A percentile compares a stretch with the other conserved stretches of the same genome.
Conservation (phyloP, 2,113 vertebrate genomes). For the Ammodytes dubius region DNA sequence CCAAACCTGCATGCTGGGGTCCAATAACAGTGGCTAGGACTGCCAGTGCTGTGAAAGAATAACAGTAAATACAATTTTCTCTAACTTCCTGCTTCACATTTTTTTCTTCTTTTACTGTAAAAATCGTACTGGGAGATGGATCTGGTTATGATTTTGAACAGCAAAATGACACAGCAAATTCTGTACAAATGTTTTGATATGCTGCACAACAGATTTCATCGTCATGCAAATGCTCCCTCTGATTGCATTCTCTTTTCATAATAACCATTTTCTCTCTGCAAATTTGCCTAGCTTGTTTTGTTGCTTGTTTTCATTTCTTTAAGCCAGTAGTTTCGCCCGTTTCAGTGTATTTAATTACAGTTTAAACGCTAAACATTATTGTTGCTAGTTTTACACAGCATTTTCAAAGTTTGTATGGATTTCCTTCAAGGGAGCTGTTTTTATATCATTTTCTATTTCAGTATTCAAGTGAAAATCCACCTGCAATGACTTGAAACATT, state of each 20-base stretch:
- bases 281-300: background rate
- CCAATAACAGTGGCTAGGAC: conserved; percentile 14
- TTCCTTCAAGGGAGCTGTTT: conserved; percentile 21
- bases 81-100: conserved; percentile 22
- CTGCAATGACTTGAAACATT: background rate
- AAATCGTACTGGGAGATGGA: conserved; percentile 1
- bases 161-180: conserved; percentile 4
- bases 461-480: background rate
- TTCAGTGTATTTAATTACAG: conserved; percentile 8
- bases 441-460: conserved; percentile 14
- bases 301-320: too few relatives aligned
- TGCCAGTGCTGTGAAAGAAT: conserved; percentile 20
- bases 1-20: conserved; percentile 42
- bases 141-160: background rate
- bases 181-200: conserved; percentile 27
- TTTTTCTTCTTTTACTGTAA: background rate
- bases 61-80: conserved; percentile 40
- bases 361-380: conserved; percentile 17
- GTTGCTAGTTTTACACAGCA: conserved; percentile 16
- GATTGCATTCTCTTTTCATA: conserved; percentile 25
- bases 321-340: background rate
- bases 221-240: conserved; percentile 28
- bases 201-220: conserved; percentile 16
- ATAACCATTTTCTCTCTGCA: background rate
- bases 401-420: conserved; percentile 3